Conservation (phyloP, 2,888 invertebrate genomes). For the Brassicogethes aeneus region DNA sequence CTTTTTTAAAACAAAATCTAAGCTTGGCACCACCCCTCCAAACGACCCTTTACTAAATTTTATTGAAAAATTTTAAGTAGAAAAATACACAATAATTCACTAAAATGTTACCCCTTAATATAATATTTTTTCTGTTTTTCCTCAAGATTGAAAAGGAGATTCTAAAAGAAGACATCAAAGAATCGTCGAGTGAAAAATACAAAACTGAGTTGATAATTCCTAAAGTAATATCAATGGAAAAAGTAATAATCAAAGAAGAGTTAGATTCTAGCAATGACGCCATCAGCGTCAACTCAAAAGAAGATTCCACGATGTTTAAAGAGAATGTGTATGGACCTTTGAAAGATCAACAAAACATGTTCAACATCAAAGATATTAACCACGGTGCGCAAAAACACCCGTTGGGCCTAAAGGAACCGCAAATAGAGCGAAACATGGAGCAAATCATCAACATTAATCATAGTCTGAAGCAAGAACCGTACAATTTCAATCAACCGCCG, state of each 20-base stretch:
- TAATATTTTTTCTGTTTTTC: no score
- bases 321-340: conserved; percentile 29
- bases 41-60: no score
- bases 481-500: conserved; percentile 15
- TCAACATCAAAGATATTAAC: conserved; percentile 24
- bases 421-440: conserved; percentile 25
- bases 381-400: conserved; percentile 26
- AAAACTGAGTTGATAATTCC: conserved; percentile 57
- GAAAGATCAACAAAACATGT: conserved; percentile 23
- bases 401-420: conserved; percentile 28
- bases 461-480: conserved; percentile 27
- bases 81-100: conserved; percentile 3
- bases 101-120: background rate
- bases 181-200: conserved; percentile 36
- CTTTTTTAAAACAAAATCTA: no score
- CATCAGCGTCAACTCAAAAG: conserved; percentile 20
- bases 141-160: conserved; percentile 19
- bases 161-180: conserved; percentile 25
- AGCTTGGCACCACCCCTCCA: no score
- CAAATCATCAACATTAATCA: conserved; percentile 33
- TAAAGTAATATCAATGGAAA: conserved; percentile 48
- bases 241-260: conserved; percentile 40
- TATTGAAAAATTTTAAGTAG: no score
- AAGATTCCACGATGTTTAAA: conserved; percentile 11
- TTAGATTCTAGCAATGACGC: conserved; percentile 32